phyloP scores from a whole-genome alignment of 2,113 vertebrate genomes.

The Esox niger region DNA sequence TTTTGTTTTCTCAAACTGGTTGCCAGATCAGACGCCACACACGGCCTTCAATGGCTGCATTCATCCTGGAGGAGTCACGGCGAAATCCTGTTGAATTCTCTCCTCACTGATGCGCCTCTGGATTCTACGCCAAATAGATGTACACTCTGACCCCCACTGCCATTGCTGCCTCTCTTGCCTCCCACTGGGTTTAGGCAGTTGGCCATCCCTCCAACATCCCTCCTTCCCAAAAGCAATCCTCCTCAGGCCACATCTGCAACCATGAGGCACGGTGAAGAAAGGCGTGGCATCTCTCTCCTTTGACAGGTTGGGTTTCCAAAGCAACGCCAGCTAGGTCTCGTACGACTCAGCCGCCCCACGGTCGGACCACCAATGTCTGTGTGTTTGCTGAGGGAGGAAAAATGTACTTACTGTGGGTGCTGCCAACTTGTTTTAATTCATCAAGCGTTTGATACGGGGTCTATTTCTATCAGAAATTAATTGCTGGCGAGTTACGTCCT shows the following conservation, averaged over 20 bases:
- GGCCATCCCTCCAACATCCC: neutral
- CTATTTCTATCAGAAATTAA: constrained; percentile 60
- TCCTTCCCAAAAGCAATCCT: neutral
- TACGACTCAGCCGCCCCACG: constrained; percentile 47
- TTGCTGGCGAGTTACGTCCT: constrained; percentile 28
- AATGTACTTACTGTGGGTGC: constrained; percentile 64
- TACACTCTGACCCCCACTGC: neutral
- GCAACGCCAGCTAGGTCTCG: constrained; percentile 45
- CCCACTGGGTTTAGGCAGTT: neutral
- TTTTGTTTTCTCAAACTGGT: constrained; percentile 44
- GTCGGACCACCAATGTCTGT: constrained; percentile 63
- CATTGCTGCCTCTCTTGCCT: neutral
- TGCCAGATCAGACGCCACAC: constrained; percentile 64
- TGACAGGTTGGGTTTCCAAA: constrained; percentile 67
- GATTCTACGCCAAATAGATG: constrained; percentile 17
- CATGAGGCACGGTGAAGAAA: constrained; percentile 23
- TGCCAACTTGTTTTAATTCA: constrained; percentile 34
- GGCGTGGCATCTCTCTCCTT: constrained; percentile 46
- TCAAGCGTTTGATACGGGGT: constrained; percentile 37
- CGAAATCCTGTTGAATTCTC: constrained; percentile 20
- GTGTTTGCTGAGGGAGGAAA: constrained; percentile 64
- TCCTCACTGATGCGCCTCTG: constrained; percentile 36
- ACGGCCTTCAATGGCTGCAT: constrained; percentile 61
- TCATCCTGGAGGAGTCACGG: constrained; percentile 44
- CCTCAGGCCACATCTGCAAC: constrained; percentile 7